Evolutionary conservation across 2,113 vertebrate species (phyloP), one percentile per base, ranked within the genome.

Genomic region (Sphaerodactylus townsendi): DNA sequence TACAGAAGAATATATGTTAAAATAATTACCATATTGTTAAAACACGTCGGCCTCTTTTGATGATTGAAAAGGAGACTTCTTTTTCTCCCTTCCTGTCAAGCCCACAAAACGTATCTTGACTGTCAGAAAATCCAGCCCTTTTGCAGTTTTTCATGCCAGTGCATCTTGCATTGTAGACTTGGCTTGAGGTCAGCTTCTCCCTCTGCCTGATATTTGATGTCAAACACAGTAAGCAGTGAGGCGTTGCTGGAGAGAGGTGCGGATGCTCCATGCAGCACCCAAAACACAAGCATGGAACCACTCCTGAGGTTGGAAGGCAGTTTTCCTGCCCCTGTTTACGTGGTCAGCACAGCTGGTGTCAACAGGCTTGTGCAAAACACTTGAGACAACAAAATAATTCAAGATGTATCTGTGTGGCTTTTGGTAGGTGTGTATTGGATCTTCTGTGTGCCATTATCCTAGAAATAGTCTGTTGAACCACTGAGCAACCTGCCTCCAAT

Each of bases 1-100:
- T 81, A 87, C 69, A 85, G 74, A 86, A 89, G n/a, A 89, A 2
- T 4, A 53, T 44, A 1, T 79, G 30, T 10, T 84, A 2, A 59
- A 44, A 3, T 79, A 91, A 84, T 87, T 14, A 17, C 50, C 56
- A 59, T 59, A 25, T 7, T 59, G 21, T 23, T 23, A 59, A 59
- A 5, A 59, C 23, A 59, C 4, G 65, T 76, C 53, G n/a, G 14
- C 33, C 56, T 66, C 21, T 62, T 66, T 74, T 44, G 30, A 2
- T 71, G 35, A 35, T 25, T 6, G 68, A 70, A 53, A 46, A 48
- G 28, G 46, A 56, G 41, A 30, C 72, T 73, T 25, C 73, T n/a
- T n/a, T n/a, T n/a, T n/a, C 50, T 14, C 65, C 44, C 28, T 46
- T 39, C 11, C 35, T 17, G 14, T 5, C 48, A 19, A 11, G 33